Conservation (phyloP, 1,140 invertebrate species). For the Macrobrachium rosenbergii region DNA sequence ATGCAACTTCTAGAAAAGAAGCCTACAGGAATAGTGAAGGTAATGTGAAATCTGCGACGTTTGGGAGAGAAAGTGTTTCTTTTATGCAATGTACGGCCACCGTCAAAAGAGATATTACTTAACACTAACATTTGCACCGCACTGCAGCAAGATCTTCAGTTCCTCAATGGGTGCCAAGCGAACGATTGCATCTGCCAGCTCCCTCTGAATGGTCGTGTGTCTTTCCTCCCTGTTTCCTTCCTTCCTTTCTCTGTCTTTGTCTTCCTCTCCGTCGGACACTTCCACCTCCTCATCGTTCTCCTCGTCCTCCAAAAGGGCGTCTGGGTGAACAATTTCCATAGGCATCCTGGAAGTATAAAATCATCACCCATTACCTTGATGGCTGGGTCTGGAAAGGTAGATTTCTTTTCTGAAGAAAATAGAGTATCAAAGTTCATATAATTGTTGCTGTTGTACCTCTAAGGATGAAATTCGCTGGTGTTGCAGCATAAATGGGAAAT, state of each 20-base stretch:
- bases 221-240: conserved; percentile 26
- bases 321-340: conserved; percentile 20
- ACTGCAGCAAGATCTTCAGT: conserved; percentile 85
- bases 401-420: too few relatives aligned
- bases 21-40: neutral
- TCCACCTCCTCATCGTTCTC: conserved; percentile 42
- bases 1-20: neutral
- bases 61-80: neutral
- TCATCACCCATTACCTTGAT: too few relatives aligned
- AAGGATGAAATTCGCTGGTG: too few relatives aligned
- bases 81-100: too few relatives aligned
- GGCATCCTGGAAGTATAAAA: neutral
- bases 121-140: conserved; percentile 83
- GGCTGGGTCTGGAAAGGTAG: too few relatives aligned
- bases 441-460: too few relatives aligned
- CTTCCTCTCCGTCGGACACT: neutral
- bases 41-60: neutral
- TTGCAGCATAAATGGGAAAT: too few relatives aligned
- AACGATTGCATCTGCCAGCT: conserved; percentile 91
- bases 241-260: neutral
- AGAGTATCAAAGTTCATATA: too few relatives aligned
- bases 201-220: conserved; percentile 77
- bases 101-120: neutral
- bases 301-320: conserved; percentile 17
- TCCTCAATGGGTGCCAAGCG: conserved; percentile 88